Evolutionary conservation across 2,888 invertebrate genomes (phyloP), one percentile per base, ranked within the genome.

Genomic region (Nezara viridula): DNA sequence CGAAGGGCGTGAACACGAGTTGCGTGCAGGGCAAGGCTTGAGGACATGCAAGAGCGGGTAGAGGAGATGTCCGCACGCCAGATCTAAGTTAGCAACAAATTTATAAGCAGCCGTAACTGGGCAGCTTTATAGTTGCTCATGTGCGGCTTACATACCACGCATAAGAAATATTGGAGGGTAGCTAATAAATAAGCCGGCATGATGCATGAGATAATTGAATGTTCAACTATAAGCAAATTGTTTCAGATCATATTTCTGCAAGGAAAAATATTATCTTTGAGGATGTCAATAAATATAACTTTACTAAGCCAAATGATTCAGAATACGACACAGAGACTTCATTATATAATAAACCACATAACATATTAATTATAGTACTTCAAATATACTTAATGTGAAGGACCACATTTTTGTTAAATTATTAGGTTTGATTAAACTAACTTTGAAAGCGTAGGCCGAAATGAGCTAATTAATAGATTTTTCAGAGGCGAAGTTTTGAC

Each of bases 21-120:
- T 81, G 81, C 81, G 44, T 81, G 81, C 44, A 81, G n/a, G 81
- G 44, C n/a, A 81, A 81, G 81, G n/a, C 81, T 44, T n/a, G 81
- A 47, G n/a, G 44, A 81, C 81, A 81, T 81, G 81, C 81, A 47
- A 81, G 81, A 81, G 24, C 44, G 44, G n/a, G 44, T 44, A 81
- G 24, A 81, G 5, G 81, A 44, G 44, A 81, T 44, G 32, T 73
- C 66, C 66, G 44, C 81, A 81, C 81, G 81, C 81, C 81, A 81
- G 81, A n/a, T 47, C 37, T 37, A 73, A 73, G 32, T 73, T 73
- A 73, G 19, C 66, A 37, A 73, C 66, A 73, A 37, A 73, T 73
- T 73, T 32, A 73, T 37, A 73, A 37, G 32, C 19, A 24, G 66
- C 32, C 32, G 66, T 37, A 73, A 73, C 66, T 19, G 21, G 32